Base-by-base conservation (phyloP, 1,140 invertebrate species). In the Theocolax elegans region DNA sequence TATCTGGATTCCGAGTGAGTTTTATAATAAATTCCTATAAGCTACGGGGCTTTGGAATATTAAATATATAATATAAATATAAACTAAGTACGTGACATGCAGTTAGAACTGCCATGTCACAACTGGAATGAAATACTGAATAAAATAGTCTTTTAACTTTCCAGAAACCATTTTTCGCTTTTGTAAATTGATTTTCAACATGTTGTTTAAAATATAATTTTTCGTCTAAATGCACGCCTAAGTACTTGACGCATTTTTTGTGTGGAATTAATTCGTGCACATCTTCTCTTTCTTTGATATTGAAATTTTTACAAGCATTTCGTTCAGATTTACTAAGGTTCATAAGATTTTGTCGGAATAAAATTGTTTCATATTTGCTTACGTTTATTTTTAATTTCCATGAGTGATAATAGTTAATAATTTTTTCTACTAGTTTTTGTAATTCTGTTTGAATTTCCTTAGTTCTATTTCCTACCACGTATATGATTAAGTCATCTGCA, bases 231-330 rank as follows among this genome's bases (percentile, higher is more conserved):
- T 48, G 46, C 3, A 48, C 12, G 2, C 46, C 46, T 7, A 48
- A 19, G 21, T 48, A 48, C 12, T 48, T 48, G 4, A 48, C 65
- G n/a, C 71, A 64, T 71, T 72, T 75, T 15, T 72, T 12, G 44
- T 48, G 46, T 7, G 46, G 46, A 4, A 48, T 48, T 15, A 6
- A 19, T 21, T 3, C 12, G 7, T 48, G 4, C 4, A 7, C 21
- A 6, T 48, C 15, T 6, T 48, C 4, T 1, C 4, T 23, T 48
- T 4, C 19, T 19, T 48, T 48, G 6, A 48, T 48, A 6, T 23
- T 4, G 19, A 48, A 48, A 21, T 48, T 48, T 48, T 48, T 48
- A 4, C 46, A 48, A 15, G 3, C 3, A 6, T 6, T 3, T 48
- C 19, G 19, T 9, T 19, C 19, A 21, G 6, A 1, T 19, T 3